Evolutionary conservation across 1,140 invertebrate genomes (phyloP).

Genomic region (Polypedilum pembai): DNA sequence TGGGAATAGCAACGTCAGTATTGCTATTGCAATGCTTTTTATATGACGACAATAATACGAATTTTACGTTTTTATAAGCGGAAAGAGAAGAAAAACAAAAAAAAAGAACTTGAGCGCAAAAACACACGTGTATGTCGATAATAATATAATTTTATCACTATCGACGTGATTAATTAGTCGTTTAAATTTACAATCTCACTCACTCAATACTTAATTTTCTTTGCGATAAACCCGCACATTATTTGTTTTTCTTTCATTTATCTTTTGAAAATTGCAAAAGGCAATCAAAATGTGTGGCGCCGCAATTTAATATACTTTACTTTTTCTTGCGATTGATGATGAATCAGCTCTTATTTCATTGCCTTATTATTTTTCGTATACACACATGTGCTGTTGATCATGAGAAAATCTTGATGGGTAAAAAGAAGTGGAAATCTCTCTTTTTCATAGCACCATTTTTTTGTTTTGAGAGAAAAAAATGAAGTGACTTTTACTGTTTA

Average conservation of each 20-base stretch:
- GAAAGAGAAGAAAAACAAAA: background rate
- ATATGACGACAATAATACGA: background rate
- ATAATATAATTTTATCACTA: background rate
- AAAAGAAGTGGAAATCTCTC: background rate
- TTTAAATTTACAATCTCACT: background rate
- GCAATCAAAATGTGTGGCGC: conserved; percentile 9
- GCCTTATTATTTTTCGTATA: background rate
- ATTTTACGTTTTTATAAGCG: no score
- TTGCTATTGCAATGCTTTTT: background rate
- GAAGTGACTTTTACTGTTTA: no score
- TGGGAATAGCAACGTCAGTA: background rate
- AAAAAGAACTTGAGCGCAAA: background rate
- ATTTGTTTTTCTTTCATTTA: conserved; percentile 19
- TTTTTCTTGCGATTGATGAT: background rate
- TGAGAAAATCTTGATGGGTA: background rate
- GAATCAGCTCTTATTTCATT: conserved; percentile 7
- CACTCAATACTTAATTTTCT: background rate
- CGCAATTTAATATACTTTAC: background rate
- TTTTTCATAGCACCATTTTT: no score
- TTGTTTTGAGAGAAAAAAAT: no score
- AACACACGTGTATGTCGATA: background rate
- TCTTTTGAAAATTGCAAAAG: background rate
- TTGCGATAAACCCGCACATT: conserved; percentile 7
- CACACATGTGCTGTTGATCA: background rate
- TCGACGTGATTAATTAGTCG: conserved; percentile 25